phyloP scores from a whole-genome alignment of 2,113 vertebrate genomes.

The Chamaea fasciata region DNA sequence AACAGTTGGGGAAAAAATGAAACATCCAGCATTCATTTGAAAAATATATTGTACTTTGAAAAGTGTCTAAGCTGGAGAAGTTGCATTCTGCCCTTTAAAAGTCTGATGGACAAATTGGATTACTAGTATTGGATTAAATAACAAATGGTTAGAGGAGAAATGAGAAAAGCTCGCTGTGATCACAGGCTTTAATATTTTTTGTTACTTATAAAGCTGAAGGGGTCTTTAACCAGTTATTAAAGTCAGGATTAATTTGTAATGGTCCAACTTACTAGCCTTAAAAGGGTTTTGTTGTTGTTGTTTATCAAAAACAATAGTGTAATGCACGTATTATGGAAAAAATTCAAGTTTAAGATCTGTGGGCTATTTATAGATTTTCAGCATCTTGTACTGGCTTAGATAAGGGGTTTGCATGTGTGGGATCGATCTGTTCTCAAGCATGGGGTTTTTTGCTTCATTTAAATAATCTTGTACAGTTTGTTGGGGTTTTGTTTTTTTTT shows the following conservation, averaged over 20 bases:
- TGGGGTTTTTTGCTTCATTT: constrained; percentile 49
- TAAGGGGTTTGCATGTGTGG: constrained; percentile 32
- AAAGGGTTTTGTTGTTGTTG: constrained; percentile 78
- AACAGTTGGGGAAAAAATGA: constrained; percentile 81
- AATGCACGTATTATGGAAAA: constrained; percentile 45
- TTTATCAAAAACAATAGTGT: constrained; percentile 68
- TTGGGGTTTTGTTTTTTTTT: background rate
- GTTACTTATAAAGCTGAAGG: constrained; percentile 84
- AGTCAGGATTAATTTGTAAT: constrained; percentile 98
- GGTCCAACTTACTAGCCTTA: constrained; percentile 88
- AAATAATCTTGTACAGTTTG: constrained; percentile 40
- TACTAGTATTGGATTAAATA: constrained; percentile 98
- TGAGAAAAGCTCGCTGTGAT: constrained; percentile 91
- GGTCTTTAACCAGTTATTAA: constrained; percentile 98
- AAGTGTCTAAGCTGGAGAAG: constrained; percentile 89
- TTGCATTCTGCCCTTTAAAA: constrained; percentile 91
- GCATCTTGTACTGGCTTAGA: constrained; percentile 46
- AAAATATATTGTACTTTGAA: constrained; percentile 91
- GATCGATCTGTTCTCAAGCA: constrained; percentile 45
- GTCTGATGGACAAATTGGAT: constrained; percentile 99
- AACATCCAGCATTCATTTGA: constrained; percentile 83
- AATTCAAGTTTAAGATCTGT: constrained; percentile 56
- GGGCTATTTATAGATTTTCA: constrained; percentile 53
- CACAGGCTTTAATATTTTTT: constrained; percentile 87
- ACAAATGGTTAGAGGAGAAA: constrained; percentile 94